A percentile compares a stretch with the other conserved stretches of the same genome.
Evolutionary conservation across 2,797 vertebrate species (phyloP).

Genomic region (Vultur gryphus): DNA sequence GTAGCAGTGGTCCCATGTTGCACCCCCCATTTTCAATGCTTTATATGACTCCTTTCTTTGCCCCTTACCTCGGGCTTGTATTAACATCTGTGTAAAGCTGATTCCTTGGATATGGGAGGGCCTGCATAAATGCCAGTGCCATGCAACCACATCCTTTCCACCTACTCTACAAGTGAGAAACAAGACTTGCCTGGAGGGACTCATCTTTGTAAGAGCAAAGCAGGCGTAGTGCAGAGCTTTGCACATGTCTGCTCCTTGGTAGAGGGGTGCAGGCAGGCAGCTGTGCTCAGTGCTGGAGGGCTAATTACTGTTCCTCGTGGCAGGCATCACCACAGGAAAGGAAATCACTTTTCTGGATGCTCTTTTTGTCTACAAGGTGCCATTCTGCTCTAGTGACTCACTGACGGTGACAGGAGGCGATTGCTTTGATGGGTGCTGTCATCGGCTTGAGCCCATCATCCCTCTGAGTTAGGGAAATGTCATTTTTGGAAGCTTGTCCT

Average conservation of each 20-base stretch:
- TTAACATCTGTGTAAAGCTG: not conserved
- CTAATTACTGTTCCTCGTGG: constrained; percentile 44
- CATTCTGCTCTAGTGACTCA: constrained; percentile 35
- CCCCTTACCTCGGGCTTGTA: not conserved
- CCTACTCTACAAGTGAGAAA: not conserved
- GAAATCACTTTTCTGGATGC: constrained; percentile 16
- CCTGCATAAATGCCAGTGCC: not conserved
- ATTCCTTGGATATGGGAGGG: not conserved
- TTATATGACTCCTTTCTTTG: not conserved
- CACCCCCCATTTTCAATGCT: not conserved
- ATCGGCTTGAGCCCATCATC: not conserved
- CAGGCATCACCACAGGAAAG: constrained; percentile 26
- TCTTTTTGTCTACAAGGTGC: constrained; percentile 39
- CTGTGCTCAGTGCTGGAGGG: not conserved
- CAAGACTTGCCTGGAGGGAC: not conserved
- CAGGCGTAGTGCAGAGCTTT: not conserved
- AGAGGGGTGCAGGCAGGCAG: not conserved
- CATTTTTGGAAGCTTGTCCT: constrained; percentile 12
- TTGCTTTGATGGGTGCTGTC: constrained; percentile 29
- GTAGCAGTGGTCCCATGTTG: not conserved
- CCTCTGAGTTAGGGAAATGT: not conserved
- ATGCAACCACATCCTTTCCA: not conserved
- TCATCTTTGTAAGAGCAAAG: not conserved
- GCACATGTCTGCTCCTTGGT: not conserved
- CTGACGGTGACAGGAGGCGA: constrained; percentile 23